phyloP scores from a whole-genome alignment of 1,140 invertebrate species.

The Drosophila teissieri region DNA sequence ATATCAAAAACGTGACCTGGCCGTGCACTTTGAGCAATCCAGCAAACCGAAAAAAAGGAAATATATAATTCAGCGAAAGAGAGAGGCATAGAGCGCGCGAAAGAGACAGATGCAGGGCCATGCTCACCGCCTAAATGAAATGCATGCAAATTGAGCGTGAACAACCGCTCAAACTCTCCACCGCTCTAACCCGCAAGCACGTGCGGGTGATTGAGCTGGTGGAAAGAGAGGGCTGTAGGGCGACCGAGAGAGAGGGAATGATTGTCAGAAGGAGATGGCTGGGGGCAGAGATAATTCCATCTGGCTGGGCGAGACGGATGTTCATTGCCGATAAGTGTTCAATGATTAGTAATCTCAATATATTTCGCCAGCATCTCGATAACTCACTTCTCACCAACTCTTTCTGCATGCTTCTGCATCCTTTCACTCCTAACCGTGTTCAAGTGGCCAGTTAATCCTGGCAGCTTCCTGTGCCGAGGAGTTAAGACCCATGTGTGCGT shows the following conservation, averaged over 20 bases:
- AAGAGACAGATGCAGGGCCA: slow-evolving; percentile 1
- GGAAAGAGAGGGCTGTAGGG: neutral
- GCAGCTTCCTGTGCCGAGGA: slow-evolving; percentile 50
- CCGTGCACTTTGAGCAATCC: slow-evolving; percentile 44
- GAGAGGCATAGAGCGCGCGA: neutral
- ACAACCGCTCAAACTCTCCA: slow-evolving; percentile 45
- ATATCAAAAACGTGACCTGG: slow-evolving; percentile 82
- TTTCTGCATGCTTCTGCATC: neutral
- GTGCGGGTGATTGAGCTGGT: slow-evolving; percentile 66
- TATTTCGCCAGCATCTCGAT: slow-evolving; percentile 9
- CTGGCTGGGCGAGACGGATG: slow-evolving; percentile 22
- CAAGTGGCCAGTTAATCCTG: slow-evolving; percentile 77
- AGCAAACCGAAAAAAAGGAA: slow-evolving; percentile 27
- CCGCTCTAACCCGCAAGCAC: slow-evolving; percentile 58
- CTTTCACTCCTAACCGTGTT: slow-evolving; percentile 58
- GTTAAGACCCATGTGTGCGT: slow-evolving; percentile 3
- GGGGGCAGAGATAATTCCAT: slow-evolving; percentile 15
- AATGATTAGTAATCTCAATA: slow-evolving; percentile 41
- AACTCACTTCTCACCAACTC: slow-evolving; percentile 9
- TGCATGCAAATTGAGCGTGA: slow-evolving; percentile 79
- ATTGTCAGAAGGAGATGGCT: neutral
- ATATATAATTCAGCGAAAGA: slow-evolving; percentile 27
- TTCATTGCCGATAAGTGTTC: slow-evolving; percentile 41
- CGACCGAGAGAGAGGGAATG: neutral
- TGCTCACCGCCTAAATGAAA: slow-evolving; percentile 47